Conservation (phyloP, 1,140 invertebrate genomes). For the Bemisia tabaci region DNA sequence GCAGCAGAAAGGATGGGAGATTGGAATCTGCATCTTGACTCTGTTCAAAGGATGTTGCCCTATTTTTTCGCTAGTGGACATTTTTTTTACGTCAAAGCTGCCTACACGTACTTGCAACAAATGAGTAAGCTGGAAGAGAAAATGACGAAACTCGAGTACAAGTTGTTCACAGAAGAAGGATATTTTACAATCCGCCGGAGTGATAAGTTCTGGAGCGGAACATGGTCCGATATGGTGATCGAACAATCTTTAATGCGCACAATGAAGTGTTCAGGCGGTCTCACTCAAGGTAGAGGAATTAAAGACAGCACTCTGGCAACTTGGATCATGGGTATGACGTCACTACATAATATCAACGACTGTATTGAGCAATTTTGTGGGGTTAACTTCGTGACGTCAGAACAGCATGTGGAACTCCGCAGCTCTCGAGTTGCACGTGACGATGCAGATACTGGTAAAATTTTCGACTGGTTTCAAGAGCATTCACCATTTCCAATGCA, state of each 20-base stretch:
- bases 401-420: conserved; percentile 32
- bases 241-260: conserved; percentile 30
- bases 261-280: conserved; percentile 31
- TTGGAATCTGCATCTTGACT: conserved; percentile 26
- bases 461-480: conserved; percentile 27
- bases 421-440: conserved; percentile 29
- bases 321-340: conserved; percentile 28
- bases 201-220: conserved; percentile 27
- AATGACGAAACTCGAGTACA: background rate
- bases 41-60: conserved; percentile 29
- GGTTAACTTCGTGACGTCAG: too few species aligned
- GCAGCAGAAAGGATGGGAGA: conserved; percentile 26
- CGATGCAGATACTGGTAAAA: conserved; percentile 25
- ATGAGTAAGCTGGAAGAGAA: conserved; percentile 1
- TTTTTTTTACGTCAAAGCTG: conserved; percentile 8
- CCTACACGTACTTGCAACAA: conserved; percentile 14
- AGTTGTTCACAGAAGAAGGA: conserved; percentile 13
- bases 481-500: conserved; percentile 27
- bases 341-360: too few species aligned
- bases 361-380: too few species aligned
- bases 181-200: conserved; percentile 30
- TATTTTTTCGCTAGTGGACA: conserved; percentile 31
- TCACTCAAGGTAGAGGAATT: conserved; percentile 27
- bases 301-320: conserved; percentile 28
- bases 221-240: conserved; percentile 30